Evolutionary conservation across 2,113 vertebrate genomes (phyloP), one percentile per base, ranked within the genome.

Genomic region (Tylochromis polylepis): DNA sequence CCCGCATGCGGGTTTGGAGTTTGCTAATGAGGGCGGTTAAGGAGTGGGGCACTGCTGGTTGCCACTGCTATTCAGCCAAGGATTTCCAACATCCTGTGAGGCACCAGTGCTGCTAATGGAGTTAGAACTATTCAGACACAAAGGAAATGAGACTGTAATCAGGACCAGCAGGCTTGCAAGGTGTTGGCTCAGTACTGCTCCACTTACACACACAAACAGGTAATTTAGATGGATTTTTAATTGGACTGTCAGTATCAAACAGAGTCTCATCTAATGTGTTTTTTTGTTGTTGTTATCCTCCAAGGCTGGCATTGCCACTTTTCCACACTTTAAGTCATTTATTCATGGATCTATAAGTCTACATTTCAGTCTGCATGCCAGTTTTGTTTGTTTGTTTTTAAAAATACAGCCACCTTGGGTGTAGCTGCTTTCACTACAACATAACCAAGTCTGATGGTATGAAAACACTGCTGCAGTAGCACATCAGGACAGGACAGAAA

Each of bases 21-120:
- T 85, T 90, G 56, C 89, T 94, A 95, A 95, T 91, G 92, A 92
- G 92, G 82, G 78, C 56, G 72, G 93, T 92, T 89, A 89, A 89
- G 86, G 84, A 90, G 88, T 8, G 85, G 88, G 85, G 87, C 84
- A 16, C 51, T 31, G 53, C 20, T 70, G 84, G 67, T 58, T 51
- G 82, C 86, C 59, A 29, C 67, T 56, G 59, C 79, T 87, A 87
- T 93, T 92, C 86, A 90, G 78, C 20, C 70, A 88, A 90, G 82
- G 86, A 93, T 91, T 87, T 89, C 65, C 46, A 87, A 84, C 90
- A 89, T 93, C 85, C 89, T 92, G 87, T 88, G 88, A 87, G 88
- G 81, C 84, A 31, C 77, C 58, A 53, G 75, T 8, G 65, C 75
- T 49, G 59, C 87, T 93, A 92, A 94, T 93, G 86, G 90, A 85